Percentiles rank a stretch among this genome's conserved stretches.
Conservation (phyloP, 1,140 invertebrate species). For the Drosophila ananassae region DNA sequence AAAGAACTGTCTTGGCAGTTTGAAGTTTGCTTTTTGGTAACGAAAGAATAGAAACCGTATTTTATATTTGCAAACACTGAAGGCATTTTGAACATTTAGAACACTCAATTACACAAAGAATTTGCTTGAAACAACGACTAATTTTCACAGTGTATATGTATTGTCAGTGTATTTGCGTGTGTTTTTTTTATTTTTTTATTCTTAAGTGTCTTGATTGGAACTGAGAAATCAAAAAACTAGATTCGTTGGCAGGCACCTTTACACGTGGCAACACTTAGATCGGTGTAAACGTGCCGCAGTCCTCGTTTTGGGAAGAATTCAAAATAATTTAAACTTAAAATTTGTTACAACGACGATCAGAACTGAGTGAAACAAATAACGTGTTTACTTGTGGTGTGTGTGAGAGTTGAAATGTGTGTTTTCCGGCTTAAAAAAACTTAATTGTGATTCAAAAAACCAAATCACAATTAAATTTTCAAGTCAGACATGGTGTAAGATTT, state of each 20-base stretch:
- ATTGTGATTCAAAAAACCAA: neutral
- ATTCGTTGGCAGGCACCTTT: conserved; percentile 68
- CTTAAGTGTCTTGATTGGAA: conserved; percentile 6
- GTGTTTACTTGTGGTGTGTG: conserved; percentile 50
- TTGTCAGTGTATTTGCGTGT: conserved; percentile 39
- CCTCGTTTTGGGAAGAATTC: conserved; percentile 33
- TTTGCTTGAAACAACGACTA: conserved; percentile 79
- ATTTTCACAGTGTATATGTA: conserved; percentile 64
- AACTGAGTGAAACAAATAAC: conserved; percentile 69
- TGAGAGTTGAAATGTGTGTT: conserved; percentile 22
- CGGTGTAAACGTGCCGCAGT: conserved; percentile 52
- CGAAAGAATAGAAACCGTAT: conserved; percentile 64
- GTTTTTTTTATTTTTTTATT: conserved; percentile 11
- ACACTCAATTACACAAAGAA: conserved; percentile 79
- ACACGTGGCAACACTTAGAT: conserved; percentile 61
- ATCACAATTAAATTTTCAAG: conserved; percentile 2
- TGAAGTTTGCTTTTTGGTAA: conserved; percentile 57
- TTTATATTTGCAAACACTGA: conserved; percentile 80
- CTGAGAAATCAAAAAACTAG: conserved; percentile 54
- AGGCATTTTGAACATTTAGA: conserved; percentile 80
- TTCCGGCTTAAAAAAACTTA: neutral
- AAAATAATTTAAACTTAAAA: conserved; percentile 49
- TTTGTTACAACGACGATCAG: conserved; percentile 74
- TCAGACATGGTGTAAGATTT: conserved; percentile 22
- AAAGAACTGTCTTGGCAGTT: conserved; percentile 42